phyloP scores from a whole-genome alignment of 2,888 invertebrate genomes.

The Phragmatobia fuliginosa region DNA sequence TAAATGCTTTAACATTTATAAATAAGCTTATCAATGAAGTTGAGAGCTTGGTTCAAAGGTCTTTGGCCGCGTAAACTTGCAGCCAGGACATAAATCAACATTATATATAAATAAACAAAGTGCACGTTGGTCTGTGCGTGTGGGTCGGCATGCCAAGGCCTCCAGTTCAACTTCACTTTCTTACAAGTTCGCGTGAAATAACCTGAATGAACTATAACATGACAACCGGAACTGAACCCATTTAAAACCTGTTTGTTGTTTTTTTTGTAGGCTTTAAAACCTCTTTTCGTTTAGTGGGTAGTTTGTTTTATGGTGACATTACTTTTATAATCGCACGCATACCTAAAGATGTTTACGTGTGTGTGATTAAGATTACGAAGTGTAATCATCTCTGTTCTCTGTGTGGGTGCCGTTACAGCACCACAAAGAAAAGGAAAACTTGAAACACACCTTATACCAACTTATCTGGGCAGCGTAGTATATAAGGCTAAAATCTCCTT shows the following conservation, averaged over 20 bases:
- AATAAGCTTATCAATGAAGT: slow-evolving; percentile 54
- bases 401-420: no score
- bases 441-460: no score
- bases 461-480: no score
- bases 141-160: slow-evolving; percentile 30
- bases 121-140: slow-evolving; percentile 35
- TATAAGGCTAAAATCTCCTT: no score
- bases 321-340: neutral
- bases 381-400: no score
- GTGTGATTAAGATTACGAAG: no score
- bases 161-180: slow-evolving; percentile 47
- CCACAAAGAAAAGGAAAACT: no score
- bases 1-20: slow-evolving; percentile 42
- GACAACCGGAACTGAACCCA: slow-evolving; percentile 26
- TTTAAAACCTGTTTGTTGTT: slow-evolving; percentile 21
- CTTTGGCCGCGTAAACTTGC: slow-evolving; percentile 55
- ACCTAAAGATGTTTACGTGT: neutral
- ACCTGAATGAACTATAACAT: slow-evolving; percentile 20
- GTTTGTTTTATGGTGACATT: neutral
- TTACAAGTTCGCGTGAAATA: slow-evolving; percentile 31
- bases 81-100: slow-evolving; percentile 42
- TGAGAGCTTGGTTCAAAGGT: slow-evolving; percentile 56
- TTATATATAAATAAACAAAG: slow-evolving; percentile 48
- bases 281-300: neutral
- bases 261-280: neutral